phyloP scores from a whole-genome alignment of 2,113 vertebrate species.

The Tauraco erythrolophus region DNA sequence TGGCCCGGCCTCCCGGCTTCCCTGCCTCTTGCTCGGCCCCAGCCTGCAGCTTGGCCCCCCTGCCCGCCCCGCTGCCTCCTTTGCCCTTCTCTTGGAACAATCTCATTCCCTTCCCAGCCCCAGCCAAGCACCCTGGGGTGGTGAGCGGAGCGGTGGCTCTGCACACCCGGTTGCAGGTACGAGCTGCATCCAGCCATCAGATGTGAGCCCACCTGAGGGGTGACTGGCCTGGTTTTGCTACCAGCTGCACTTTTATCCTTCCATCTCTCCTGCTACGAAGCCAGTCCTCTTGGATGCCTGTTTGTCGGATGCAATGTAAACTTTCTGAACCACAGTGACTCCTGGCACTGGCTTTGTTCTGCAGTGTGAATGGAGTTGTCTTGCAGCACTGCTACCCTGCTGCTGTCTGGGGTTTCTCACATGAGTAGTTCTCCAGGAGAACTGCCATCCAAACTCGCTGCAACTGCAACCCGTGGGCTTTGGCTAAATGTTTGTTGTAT shows the following conservation, averaged over 20 bases:
- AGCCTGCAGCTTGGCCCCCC: not conserved
- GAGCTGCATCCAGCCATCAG: not conserved
- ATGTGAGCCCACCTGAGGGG: not conserved
- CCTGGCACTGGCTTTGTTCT: not conserved
- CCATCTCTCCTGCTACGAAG: not conserved
- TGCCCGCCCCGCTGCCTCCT: not conserved
- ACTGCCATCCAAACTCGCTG: not conserved
- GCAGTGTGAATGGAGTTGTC: not conserved
- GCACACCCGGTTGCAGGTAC: not conserved
- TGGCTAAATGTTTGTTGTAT: conserved; percentile 44
- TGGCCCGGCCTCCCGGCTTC: not conserved
- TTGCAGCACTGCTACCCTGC: not conserved
- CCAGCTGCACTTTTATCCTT: not conserved
- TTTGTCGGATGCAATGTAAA: not conserved
- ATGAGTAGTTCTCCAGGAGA: conserved; percentile 12
- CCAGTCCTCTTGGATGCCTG: not conserved
- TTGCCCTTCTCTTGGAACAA: not conserved
- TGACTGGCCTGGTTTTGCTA: not conserved
- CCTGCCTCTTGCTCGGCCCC: too few species aligned
- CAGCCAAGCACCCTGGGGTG: not conserved
- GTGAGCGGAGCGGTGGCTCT: not conserved
- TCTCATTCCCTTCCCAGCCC: not conserved
- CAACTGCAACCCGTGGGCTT: not conserved
- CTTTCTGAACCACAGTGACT: not conserved
- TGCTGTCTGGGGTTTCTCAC: conserved; percentile 17